Base-by-base conservation (phyloP, 2,113 vertebrate species). In the Chroicocephalus ridibundus region DNA sequence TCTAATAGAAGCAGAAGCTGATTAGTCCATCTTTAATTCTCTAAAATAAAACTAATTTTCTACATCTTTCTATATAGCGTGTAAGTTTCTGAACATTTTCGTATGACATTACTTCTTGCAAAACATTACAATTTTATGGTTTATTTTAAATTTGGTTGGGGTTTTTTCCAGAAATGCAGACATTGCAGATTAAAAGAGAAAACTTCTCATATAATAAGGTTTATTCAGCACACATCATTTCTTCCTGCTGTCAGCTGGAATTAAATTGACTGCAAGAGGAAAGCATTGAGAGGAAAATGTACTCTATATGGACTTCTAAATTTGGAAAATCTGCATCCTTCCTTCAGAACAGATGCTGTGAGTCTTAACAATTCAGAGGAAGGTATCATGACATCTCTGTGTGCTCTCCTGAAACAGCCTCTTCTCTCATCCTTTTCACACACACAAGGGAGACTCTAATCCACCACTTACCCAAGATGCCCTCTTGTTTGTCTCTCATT, bases 241-340 rank as follows among this genome's bases (percentile, higher is more conserved):
- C 80, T 93, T 88, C 84, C 93, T 91, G 84, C 74, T 96, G 86
- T 89, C 94, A 96, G 77, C 84, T 78, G 57, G 81, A 94, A 88
- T 92, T 47, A 88, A 88, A 89, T 52, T 78, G 83, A 58, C 76
- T 94, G 86, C 42, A 60, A 78, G 72, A 91, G 72, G 80, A 94
- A 92, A 83, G 76, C 54, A 84, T 46, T 5, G 2, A 74, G 93
- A 84, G 88, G 80, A 94, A 91, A 94, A 93, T 70, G 20, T 71
- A 65, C 78, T 84, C 83, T 68, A 12, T 51, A 81, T 0, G 3
- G 89, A 47, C 47, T 89, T 96, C 91, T 94, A 96, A 94, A 87
- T 95, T 71, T 85, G 91, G 91, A 93, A 96, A 91, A 82, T 87
- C 52, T 89, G 44, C 40, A 72, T 91, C 36, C 42, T 86, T 81